These are phyloP conservation scores for Nerophis lumbriciformis DNA, from an alignment of 2,113 vertebrate species.

Conservation along the genomic window DNA sequence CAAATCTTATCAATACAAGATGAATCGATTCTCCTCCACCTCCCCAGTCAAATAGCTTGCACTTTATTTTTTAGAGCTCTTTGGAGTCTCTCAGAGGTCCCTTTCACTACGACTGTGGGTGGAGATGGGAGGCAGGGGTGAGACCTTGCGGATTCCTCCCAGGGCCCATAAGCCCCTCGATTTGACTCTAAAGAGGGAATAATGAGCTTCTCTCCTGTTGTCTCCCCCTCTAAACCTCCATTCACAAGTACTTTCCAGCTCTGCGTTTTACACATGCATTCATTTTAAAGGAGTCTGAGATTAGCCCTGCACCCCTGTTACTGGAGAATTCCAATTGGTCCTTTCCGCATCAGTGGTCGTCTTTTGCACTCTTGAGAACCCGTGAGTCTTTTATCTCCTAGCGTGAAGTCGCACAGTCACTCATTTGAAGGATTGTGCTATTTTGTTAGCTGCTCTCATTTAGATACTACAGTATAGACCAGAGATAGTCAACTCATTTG, in stretches of 20 bases:
- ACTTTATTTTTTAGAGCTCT: constrained; percentile 64
- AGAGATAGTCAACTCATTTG: no score
- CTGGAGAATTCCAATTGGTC: constrained; percentile 32
- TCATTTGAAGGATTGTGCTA: constrained; percentile 10
- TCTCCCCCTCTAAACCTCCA: constrained; percentile 48
- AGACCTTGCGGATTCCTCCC: constrained; percentile 29
- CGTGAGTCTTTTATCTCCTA: constrained; percentile 49
- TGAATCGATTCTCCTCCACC: constrained; percentile 30
- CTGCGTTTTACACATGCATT: constrained; percentile 71
- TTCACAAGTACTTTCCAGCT: constrained; percentile 43
- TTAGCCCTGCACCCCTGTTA: constrained; percentile 53
- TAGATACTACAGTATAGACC: not conserved
- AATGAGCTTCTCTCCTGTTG: constrained; percentile 65
- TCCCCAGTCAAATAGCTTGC: constrained; percentile 40
- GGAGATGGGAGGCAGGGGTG: constrained; percentile 27
- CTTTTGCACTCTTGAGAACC: constrained; percentile 31
- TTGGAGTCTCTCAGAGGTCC: constrained; percentile 45
- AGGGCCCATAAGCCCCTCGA: constrained; percentile 49
- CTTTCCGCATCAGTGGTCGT: constrained; percentile 57
- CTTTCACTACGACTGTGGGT: constrained; percentile 42
- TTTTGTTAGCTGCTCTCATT: constrained; percentile 5
- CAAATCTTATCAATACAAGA: constrained; percentile 4
- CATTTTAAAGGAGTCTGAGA: constrained; percentile 54
- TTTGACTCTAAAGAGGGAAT: constrained; percentile 59
- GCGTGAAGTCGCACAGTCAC: constrained; percentile 22